Base-by-base conservation (phyloP, 64 coral and sea anemone genomes). In the Montipora capricornis region DNA sequence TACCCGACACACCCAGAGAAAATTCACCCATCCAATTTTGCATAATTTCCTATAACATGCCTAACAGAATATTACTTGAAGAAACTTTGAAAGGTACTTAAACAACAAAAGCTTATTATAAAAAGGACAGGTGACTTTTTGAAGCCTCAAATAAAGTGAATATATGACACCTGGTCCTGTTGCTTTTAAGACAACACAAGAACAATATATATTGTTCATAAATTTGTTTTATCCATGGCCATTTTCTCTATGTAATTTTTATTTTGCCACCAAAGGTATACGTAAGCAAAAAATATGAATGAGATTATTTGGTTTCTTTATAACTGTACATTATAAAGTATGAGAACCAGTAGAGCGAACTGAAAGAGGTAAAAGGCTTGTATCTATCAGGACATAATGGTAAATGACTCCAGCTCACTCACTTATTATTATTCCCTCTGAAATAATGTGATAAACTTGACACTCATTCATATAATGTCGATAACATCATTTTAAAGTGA, bases 31-130 rank as follows among this genome's bases (percentile, higher is more conserved):
- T 45, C 19, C 5, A 78, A 78, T 49, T 78, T 78, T 19, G 5
- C 12, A 14, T 45, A 24, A 11, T 46, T 47, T 76, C 52, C 7
- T 4, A 5, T 4, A 44, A 37, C 8, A 22, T 73, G 74, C 4
- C 37, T 46, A 37, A 76, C 14, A 76, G 46, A 47, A 76, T 15
- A 67, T 15, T 67, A 67, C 16, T 14, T 67, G 62, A 47, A 77
- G 55, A 82, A 61, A 53, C 55, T 84, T 67, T 4, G 68, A 45
- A 73, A 49, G 8, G 19, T 66, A 86, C 46, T 86, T 73, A 86
- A 73, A 86, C 45, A 73, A 73, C 82, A 86, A 73, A 73, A 68
- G 66, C 82, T 71, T 46, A 86, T 86, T 57, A 71, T 47, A 49
- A 26, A 70, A 12, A 49, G 8, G 46, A 86, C 46, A 71, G 66